A percentile compares a stretch with the other conserved stretches of the same genome.
Conservation (phyloP, 2,113 vertebrate genomes). For the Calypte anna region DNA sequence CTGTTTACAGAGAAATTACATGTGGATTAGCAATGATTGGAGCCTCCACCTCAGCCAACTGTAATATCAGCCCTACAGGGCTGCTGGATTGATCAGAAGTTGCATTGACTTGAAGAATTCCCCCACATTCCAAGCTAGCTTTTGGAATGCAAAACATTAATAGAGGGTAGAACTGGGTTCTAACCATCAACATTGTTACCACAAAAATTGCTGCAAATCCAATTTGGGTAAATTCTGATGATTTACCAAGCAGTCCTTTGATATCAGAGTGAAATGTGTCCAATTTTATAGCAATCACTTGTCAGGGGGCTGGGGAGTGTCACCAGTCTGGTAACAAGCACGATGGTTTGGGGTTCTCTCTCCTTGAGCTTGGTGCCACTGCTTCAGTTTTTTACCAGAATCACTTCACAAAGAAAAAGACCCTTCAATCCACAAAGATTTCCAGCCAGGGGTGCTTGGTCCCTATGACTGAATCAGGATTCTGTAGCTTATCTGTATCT, state of each 20-base stretch:
- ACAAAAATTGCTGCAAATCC: no score
- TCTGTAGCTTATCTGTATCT: not conserved
- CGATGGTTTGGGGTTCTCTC: not conserved
- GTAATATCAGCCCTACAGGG: not conserved
- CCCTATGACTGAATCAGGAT: no score
- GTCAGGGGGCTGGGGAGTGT: not conserved
- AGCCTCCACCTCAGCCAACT: not conserved
- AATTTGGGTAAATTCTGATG: not conserved
- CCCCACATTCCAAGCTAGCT: not conserved
- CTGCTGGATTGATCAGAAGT: not conserved
- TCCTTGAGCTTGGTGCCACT: not conserved
- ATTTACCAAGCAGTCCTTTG: not conserved
- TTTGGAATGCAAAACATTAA: not conserved
- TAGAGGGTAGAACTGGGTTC: not conserved
- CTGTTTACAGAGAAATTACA: not conserved
- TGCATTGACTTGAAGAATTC: not conserved
- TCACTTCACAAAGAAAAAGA: not conserved
- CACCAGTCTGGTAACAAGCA: not conserved
- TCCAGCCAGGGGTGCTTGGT: not conserved
- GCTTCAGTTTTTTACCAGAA: not conserved
- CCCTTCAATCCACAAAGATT: not conserved
- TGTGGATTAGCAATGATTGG: not conserved
- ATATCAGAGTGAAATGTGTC: not conserved
- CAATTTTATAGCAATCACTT: no score
- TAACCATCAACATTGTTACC: fast-evolving